Evolutionary conservation across 2,888 invertebrate genomes (phyloP), one percentile per base, ranked within the genome.

Genomic region (Agrotis segetum): DNA sequence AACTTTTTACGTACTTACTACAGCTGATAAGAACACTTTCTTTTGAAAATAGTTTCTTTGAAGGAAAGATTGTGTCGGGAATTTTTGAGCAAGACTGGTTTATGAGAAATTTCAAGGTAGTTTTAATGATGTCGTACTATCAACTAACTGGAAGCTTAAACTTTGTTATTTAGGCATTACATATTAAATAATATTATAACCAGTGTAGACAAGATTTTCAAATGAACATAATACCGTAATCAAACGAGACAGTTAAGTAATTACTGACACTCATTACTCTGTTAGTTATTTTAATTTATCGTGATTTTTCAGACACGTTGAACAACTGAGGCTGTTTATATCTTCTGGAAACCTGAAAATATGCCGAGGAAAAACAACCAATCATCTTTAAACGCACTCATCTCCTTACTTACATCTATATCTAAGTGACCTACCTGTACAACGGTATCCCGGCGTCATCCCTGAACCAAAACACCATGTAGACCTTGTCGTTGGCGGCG

Each of bases 381-480:
- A 44, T 7, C 13, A 6, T 13, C 3, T 13, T 56, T 5, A 9
- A 44, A 65, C 24, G 29, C 14, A 44, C 5, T 7, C 24, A 13
- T 6, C 14, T 19, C 1, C 17, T 9, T 29, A 34, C 11, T 14
- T 29, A 29, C 1, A n/a, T 44, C 13, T 40, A 21, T 1, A n/a
- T 44, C n/a, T 46, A 56, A 0, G n/a, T 29, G 0, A 66, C 79
- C 94, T 90, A 98, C 98, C 98, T 98, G 97, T 98, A 99, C 66
- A 99, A 96, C 21, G 99, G 98, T 88, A 98, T 98, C 65, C 98
- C 98, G 67, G 98, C 98, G 88, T 98, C 98, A 89, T 98, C 98
- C 88, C 98, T 97, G 96, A 98, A 99, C 98, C 98, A 99, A 94
- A 99, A 97, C 79, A 99, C 98, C 98, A 99, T 98, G 96, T 98